Evolutionary conservation across 1,140 invertebrate species (phyloP).

Genomic region (Paralvinella palmiformis): DNA sequence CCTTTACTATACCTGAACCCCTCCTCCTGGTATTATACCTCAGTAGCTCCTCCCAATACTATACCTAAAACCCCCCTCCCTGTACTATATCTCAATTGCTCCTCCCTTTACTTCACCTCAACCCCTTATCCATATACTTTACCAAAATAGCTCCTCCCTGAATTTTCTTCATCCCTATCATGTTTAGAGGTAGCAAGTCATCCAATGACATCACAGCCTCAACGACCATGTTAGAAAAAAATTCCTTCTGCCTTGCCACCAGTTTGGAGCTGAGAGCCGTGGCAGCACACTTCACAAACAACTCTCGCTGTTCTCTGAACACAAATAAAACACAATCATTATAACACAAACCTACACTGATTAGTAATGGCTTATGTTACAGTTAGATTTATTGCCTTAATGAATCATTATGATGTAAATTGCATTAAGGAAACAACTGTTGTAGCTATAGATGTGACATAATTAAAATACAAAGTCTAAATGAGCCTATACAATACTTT

Average conservation of each 20-base stretch:
- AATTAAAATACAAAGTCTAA: too few species aligned
- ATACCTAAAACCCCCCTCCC: too few species aligned
- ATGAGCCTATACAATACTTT: too few species aligned
- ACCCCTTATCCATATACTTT: slow-evolving; percentile 22
- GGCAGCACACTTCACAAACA: slow-evolving; percentile 89
- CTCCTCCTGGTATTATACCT: too few species aligned
- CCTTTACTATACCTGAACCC: too few species aligned
- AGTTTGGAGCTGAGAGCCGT: slow-evolving; percentile 96
- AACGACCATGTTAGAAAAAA: slow-evolving; percentile 96
- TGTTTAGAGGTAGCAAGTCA: slow-evolving; percentile 89
- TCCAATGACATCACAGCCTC: slow-evolving; percentile 92
- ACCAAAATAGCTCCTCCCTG: slow-evolving; percentile 86
- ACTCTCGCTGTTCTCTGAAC: slow-evolving; percentile 59
- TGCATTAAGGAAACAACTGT: too few species aligned
- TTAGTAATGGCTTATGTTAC: neutral
- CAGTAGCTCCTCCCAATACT: too few species aligned
- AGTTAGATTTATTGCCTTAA: neutral
- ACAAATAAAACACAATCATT: neutral
- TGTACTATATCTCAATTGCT: too few species aligned
- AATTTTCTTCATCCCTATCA: slow-evolving; percentile 99
- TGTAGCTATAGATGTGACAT: too few species aligned
- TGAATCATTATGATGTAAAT: neutral
- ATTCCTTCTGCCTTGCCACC: slow-evolving; percentile 89
- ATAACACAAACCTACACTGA: neutral
- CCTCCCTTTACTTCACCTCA: too few species aligned